Conservation (phyloP, 2,113 vertebrate species). For the Lota lota region DNA sequence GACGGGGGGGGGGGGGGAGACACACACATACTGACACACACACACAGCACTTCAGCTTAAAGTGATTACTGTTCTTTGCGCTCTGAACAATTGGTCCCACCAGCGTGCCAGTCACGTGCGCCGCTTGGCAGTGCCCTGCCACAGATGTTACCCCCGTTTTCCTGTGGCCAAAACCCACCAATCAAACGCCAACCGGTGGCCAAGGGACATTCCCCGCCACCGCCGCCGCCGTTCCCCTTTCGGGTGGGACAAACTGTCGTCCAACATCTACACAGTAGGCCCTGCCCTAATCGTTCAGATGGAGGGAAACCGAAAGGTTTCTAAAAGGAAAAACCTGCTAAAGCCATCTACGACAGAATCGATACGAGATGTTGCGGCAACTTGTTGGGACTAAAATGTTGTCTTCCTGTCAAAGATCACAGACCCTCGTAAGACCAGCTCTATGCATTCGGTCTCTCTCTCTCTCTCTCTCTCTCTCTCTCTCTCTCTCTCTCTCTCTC, state of each 20-base stretch:
- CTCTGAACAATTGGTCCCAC: conserved; percentile 65
- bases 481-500: too few relatives aligned
- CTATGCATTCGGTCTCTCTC: too few relatives aligned
- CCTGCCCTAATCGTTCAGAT: conserved; percentile 23
- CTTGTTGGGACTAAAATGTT: too few relatives aligned
- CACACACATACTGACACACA: too few relatives aligned
- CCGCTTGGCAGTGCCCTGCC: conserved; percentile 64
- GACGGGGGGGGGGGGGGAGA: too few relatives aligned
- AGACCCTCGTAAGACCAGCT: too few relatives aligned
- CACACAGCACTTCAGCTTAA: conserved; percentile 51
- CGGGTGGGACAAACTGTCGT: conserved; percentile 33
- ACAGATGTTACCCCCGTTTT: conserved; percentile 64
- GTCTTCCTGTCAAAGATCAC: too few relatives aligned
- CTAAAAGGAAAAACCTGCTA: too few relatives aligned
- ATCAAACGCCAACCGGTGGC: conserved; percentile 63
- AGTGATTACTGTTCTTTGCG: conserved; percentile 71
- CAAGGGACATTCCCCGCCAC: conserved; percentile 49
- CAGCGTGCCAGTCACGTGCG: conserved; percentile 58
- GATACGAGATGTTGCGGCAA: too few relatives aligned
- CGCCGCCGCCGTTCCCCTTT: conserved; percentile 7
- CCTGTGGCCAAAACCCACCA: conserved; percentile 66
- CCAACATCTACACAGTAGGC: conserved; percentile 36
- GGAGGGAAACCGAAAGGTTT: not conserved
- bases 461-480: too few relatives aligned
- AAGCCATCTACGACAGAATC: too few relatives aligned